Evolutionary conservation across 2,797 vertebrate species (phyloP).

Genomic region (Danio jaintianensis): DNA sequence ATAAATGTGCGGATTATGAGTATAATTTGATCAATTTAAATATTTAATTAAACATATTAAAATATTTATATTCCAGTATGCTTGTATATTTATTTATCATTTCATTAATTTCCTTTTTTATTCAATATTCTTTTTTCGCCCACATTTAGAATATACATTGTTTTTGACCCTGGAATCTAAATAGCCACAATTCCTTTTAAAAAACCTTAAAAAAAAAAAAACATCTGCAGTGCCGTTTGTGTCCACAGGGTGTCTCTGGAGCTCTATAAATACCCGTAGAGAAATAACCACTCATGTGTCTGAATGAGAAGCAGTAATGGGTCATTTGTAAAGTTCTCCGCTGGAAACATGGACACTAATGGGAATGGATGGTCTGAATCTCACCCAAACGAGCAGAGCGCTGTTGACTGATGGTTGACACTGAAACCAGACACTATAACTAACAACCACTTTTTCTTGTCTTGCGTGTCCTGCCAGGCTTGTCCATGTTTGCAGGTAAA

Average conservation of each 20-base stretch:
- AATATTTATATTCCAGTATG: too few species aligned
- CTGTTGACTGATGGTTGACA: constrained; percentile 56
- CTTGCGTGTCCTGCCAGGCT: constrained; percentile 22
- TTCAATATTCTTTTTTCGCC: too few species aligned
- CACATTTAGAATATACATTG: too few species aligned
- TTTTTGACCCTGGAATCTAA: too few species aligned
- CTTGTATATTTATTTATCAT: too few species aligned
- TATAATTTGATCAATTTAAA: too few species aligned
- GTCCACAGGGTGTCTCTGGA: constrained; percentile 85
- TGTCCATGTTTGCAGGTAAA: constrained; percentile 32
- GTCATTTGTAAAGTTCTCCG: constrained; percentile 40
- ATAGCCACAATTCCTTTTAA: too few species aligned
- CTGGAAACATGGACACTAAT: constrained; percentile 51
- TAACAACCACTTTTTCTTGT: constrained; percentile 42
- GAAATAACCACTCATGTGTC: constrained; percentile 12
- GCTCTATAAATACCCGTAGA: constrained; percentile 70
- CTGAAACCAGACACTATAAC: constrained; percentile 41
- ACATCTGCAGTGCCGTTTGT: constrained; percentile 43
- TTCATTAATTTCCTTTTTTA: too few species aligned
- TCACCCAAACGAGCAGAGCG: constrained; percentile 41
- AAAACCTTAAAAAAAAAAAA: too few species aligned
- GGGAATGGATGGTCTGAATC: constrained; percentile 54
- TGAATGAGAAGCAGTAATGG: constrained; percentile 39
- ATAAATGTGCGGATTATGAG: too few species aligned
- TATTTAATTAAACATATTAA: too few species aligned